Evolutionary conservation across 1,140 invertebrate genomes (phyloP), one percentile per base, ranked within the genome.

Genomic region (Cotesia vestalis): DNA sequence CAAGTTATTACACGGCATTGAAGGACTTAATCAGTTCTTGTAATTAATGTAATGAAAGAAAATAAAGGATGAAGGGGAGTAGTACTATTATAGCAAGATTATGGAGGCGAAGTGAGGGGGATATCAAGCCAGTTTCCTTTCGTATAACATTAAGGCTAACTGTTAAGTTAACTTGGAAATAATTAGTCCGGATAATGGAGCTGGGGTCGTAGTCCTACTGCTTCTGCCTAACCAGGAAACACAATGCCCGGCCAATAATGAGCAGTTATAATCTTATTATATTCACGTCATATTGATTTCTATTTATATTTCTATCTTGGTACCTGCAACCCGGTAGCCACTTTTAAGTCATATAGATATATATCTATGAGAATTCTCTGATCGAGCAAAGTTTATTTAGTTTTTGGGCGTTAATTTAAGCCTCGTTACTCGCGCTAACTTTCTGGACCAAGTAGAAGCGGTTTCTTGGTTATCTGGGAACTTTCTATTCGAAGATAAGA

Each of bases 131-230:
- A 78, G 78, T 83, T 84, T 82, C 78, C 80, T 80, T 78, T 77
- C 76, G 77, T 77, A 81, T 84, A 82, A 84, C 83, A 83, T 83
- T 83, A 80, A 83, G 80, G 80, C 80, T 79, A 84, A 83, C 83
- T 83, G 82, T 84, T 84, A 78, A 78, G 80, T 79, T 82, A 84
- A 84, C 82, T 85, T 84, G 78, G 78, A 85, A 85, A 85, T 84
- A 86, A 86, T 86, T 86, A 85, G 83, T 84, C 76, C 69, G 77
- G 79, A 83, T 84, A 85, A 85, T 85, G 81, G 82, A 84, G 81
- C 82, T 83, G 77, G 73, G 77, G 72, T 69, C 35, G 55, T 12
- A 84, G 80, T 27, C 27, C 27, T 27, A 27, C 27, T 27, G 57
- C 52, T 61, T 36, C 12, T 52, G 36, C 63, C 40, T 40, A 27